Base-by-base conservation (phyloP, 2,888 invertebrate genomes). In the Brenthis ino region DNA sequence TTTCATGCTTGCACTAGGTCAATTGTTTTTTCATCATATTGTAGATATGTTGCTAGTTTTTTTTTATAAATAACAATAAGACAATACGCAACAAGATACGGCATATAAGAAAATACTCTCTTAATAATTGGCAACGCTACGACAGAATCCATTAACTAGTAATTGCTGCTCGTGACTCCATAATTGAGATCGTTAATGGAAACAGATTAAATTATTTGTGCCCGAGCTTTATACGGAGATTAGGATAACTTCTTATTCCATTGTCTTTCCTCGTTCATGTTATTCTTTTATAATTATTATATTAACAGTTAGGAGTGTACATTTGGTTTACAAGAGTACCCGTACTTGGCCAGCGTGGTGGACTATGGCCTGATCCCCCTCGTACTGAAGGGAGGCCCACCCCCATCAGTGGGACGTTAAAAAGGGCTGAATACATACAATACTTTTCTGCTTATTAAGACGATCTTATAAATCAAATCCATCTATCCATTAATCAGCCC, bases 141-240 rank as follows among this genome's bases (percentile, higher is more conserved):
- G 77, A 77, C 68, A 74, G 74, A 79, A 81, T 78, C 82, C 82
- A 82, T 82, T 83, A 82, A 75, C 72, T 75, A 66, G 75, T 83
- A 84, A 85, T 82, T 83, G 80, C 78, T 79, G 74, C 79, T 79
- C 79, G 55, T 75, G 76, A 76, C 76, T 78, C 74, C 77, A 82
- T 80, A 81, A 85, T 83, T 81, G 79, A 83, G 80, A 79, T 79
- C 79, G 79, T 80, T 82, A 80, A 78, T 80, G 80, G 81, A 80
- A 81, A 80, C 77, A 79, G 75, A 84, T 84, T 80, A 80, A 81
- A 83, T 82, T 81, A 83, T 81, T 81, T 82, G 76, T 70, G 70
- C 66, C 55, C 73, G 64, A 65, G 54, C 61, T 61, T 61, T 61
- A 60, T 67, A 54, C 66, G 50, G 48, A 33, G 60, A 67, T 61